Evolutionary conservation across 2,113 vertebrate species (phyloP).

Genomic region (Corythornis cristatus): DNA sequence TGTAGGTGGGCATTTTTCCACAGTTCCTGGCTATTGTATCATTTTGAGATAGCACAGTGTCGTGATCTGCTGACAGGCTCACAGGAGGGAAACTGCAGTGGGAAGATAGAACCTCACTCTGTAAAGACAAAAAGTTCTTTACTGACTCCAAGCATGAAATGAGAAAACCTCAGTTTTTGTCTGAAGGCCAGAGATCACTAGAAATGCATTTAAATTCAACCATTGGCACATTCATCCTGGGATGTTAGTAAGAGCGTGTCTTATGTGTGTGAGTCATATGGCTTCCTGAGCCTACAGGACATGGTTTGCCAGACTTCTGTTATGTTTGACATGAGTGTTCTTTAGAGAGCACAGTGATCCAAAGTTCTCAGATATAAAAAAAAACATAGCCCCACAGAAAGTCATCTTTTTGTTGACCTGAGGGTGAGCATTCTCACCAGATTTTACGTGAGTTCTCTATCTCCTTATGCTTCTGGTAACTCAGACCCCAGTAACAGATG

Average conservation of each 20-base stretch:
- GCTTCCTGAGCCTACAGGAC: slow-evolving; percentile 24
- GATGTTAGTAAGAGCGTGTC: neutral
- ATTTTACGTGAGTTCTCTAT: neutral
- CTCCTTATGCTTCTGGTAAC: neutral
- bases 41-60: neutral
- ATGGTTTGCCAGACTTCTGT: slow-evolving; percentile 3
- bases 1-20: neutral
- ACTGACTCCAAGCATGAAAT: neutral
- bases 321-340: neutral
- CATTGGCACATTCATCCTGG: neutral
- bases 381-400: neutral
- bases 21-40: neutral
- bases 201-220: slow-evolving; percentile 2
- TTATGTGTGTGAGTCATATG: neutral
- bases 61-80: neutral
- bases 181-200: neutral
- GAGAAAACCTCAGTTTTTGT: neutral
- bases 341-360: neutral
- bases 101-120: neutral
- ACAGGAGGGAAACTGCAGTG: neutral
- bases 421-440: neutral
- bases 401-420: neutral
- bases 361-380: neutral
- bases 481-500: neutral
- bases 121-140: neutral